Evolutionary conservation across 2,797 vertebrate genomes (phyloP).

Genomic region (Epinephelus malabaricus): DNA sequence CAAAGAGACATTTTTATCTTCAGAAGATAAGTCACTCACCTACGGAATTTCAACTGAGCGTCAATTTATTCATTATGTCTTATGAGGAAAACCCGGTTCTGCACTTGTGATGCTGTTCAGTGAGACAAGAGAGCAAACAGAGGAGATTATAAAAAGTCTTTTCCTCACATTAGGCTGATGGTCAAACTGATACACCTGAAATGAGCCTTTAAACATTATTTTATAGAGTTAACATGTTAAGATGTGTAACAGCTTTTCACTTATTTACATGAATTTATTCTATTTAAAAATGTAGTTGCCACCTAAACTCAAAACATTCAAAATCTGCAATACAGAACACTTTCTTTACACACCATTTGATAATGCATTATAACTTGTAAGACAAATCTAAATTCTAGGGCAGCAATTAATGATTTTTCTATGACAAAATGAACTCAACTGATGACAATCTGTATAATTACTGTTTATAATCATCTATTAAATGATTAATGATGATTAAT

Average conservation of each 20-base stretch:
- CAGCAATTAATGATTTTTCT: neutral
- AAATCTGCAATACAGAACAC: neutral
- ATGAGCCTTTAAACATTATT: neutral
- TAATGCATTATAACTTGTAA: too few relatives aligned
- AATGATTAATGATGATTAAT: too few relatives aligned
- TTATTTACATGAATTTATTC: neutral
- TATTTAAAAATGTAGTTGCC: neutral
- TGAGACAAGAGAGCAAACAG: neutral
- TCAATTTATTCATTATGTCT: neutral
- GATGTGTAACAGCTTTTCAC: neutral
- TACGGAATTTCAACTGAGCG: neutral
- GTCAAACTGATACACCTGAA: neutral
- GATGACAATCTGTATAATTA: neutral
- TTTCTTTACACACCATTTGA: neutral
- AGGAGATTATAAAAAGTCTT: neutral
- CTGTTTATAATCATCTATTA: too few relatives aligned
- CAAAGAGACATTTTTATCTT: neutral
- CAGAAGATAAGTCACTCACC: neutral
- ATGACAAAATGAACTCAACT: neutral
- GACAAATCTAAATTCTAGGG: neutral
- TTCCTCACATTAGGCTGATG: neutral
- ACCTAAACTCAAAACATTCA: neutral
- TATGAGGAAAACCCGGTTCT: neutral
- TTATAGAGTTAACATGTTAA: neutral
- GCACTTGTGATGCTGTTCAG: slow-evolving; percentile 5